phyloP scores from a whole-genome alignment of 2,797 vertebrate species.

The Trematomus bernacchii region DNA sequence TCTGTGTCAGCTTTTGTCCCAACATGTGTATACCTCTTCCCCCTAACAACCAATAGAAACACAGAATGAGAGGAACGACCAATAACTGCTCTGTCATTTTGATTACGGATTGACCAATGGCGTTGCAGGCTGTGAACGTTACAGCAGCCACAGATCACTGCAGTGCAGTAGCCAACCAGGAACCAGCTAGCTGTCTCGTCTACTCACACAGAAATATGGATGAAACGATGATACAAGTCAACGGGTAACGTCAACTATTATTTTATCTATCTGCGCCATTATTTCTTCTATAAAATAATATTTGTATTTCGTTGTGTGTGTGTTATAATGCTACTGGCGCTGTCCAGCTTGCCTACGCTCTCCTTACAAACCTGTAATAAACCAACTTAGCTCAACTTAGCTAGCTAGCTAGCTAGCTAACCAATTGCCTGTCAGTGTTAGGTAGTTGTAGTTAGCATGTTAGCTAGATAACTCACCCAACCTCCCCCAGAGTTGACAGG shows the following conservation, averaged over 20 bases:
- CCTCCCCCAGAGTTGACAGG: constrained; percentile 22
- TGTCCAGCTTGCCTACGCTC: constrained; percentile 9
- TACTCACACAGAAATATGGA: constrained; percentile 74
- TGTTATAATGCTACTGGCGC: neutral
- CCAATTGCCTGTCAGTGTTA: neutral
- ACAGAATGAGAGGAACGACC: constrained; percentile 41
- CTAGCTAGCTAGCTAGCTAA: constrained; percentile 51
- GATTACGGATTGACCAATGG: constrained; percentile 68
- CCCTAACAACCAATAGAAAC: constrained; percentile 47
- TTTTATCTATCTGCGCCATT: neutral
- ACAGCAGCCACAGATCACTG: constrained; percentile 59
- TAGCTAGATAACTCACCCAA: constrained; percentile 16
- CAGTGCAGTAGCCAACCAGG: constrained; percentile 76
- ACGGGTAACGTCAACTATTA: constrained; percentile 67
- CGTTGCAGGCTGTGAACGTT: neutral
- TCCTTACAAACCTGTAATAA: constrained; percentile 53
- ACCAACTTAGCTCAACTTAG: constrained; percentile 65
- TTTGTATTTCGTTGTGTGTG: neutral
- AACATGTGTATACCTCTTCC: neutral
- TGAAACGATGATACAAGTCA: constrained; percentile 59
- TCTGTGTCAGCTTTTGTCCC: constrained; percentile 17
- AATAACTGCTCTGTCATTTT: constrained; percentile 63
- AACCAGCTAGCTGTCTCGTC: constrained; percentile 56
- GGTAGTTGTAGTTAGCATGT: constrained; percentile 23
- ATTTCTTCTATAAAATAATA: neutral